phyloP scores from a whole-genome alignment of 1,140 invertebrate species.

The Brachionus koreanus region DNA sequence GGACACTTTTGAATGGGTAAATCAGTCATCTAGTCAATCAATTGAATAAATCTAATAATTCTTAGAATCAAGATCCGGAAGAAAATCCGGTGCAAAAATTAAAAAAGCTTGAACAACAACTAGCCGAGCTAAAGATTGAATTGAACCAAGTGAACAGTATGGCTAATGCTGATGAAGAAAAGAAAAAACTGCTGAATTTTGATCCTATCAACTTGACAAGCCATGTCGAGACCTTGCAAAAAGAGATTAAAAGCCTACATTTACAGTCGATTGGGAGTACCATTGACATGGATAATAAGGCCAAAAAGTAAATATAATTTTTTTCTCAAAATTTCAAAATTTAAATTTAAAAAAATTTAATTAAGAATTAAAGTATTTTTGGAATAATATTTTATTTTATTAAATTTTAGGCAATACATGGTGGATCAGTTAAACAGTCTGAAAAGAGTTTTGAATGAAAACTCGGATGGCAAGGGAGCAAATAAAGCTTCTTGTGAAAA shows the following conservation, averaged over 20 bases:
- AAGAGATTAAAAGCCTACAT: constrained; percentile 18
- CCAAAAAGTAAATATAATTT: not conserved
- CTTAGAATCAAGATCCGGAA: constrained; percentile 28
- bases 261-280: constrained; percentile 16
- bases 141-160: not conserved
- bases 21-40: not conserved
- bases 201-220: not conserved
- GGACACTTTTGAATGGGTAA: constrained; percentile 39
- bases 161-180: not conserved
- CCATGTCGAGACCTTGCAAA: not conserved
- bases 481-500: not conserved
- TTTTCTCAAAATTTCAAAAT: not conserved
- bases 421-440: constrained; percentile 6
- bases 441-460: not conserved
- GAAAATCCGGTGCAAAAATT: constrained; percentile 4
- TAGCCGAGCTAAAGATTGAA: not conserved
- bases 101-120: constrained; percentile 30
- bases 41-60: not conserved
- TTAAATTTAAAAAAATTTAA: not conserved
- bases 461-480: not conserved
- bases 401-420: not conserved
- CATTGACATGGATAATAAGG: constrained; percentile 11
- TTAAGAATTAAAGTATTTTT: not conserved
- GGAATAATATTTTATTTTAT: not conserved
- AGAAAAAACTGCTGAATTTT: not conserved